Evolutionary conservation across 2,113 vertebrate genomes (phyloP), one percentile per base, ranked within the genome.

Genomic region (Forbesichthys papilliferus): DNA sequence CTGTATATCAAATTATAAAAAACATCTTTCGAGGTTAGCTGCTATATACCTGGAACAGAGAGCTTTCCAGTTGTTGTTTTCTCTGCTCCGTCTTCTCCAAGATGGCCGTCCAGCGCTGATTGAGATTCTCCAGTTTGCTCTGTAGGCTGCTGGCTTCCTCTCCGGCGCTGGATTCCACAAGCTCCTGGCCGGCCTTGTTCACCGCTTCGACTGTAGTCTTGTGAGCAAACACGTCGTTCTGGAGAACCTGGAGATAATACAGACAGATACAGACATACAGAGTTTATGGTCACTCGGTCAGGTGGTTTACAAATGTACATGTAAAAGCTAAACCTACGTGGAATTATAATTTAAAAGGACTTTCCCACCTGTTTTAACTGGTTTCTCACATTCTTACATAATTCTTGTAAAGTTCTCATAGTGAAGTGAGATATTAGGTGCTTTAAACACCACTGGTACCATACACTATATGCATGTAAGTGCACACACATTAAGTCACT

Each of bases 211-310:
- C 95, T 0, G 97, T 99, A 13, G 95, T 92, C 80, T 96, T 94
- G 73, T 99, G 98, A 74, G 98, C 98, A 70, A 98, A 83, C 57
- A 99, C 96, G 46, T 99, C 98, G 64, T 96, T 98, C 83, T 98
- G 94, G 10, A 99, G 94, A 53, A 99, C 96, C 98, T 99, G 84
- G 34, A 33, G 46, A 64, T 55, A 55, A 33, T 11, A 12, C 3
- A 11, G 27, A 8, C 56, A 66, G 36, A 0, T 11, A 63, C 5
- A 9, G 57, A 18, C 46, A 48, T 16, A 16, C 16, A 16, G 16
- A 16, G 27, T 27, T 27, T 27, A 27, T 27, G 27, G 27, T 27
- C 27, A 27, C 27, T 27, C 27, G 20, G 57, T 33, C 20, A 59
- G 20, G 3, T 34, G 11, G 9, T 34, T 8, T 53, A 42, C 36